Percentiles rank a stretch among this genome's conserved stretches.
These are phyloP conservation scores for Mustelus asterias DNA, from an alignment of 2,113 vertebrate species.

Conservation along the genomic window DNA sequence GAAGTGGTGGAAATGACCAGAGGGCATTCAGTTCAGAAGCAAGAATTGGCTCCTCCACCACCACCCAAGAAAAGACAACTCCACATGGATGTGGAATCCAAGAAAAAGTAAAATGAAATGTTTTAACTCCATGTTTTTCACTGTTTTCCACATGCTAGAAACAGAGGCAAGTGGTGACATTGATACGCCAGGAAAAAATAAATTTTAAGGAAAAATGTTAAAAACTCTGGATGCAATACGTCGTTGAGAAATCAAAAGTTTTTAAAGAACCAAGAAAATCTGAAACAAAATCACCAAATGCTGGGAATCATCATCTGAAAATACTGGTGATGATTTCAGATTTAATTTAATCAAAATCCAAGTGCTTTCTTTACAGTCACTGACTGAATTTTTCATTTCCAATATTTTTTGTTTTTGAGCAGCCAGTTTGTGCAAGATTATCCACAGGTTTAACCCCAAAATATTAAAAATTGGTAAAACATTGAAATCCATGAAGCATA, in stretches of 20 bases:
- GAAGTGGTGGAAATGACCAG: constrained; percentile 53
- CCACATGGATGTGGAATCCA: constrained; percentile 66
- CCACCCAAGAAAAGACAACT: constrained; percentile 80
- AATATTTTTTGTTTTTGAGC: background rate
- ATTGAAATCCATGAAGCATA: background rate
- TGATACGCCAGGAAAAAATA: background rate
- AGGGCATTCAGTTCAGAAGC: constrained; percentile 49
- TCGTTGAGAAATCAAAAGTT: background rate
- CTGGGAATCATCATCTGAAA: background rate
- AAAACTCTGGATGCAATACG: background rate
- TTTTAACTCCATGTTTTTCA: background rate
- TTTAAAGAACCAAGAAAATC: background rate
- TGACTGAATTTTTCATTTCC: background rate
- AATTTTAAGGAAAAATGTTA: background rate
- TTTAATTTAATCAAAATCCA: background rate
- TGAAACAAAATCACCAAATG: background rate
- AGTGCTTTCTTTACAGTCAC: background rate
- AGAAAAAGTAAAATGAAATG: constrained; percentile 64
- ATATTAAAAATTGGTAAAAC: background rate
- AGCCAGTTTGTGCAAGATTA: background rate
- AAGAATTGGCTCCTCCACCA: constrained; percentile 68
- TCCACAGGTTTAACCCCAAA: background rate
- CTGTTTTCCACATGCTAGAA: background rate
- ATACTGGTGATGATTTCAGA: background rate
- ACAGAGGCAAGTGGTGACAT: background rate